phyloP scores from a whole-genome alignment of 1,140 invertebrate genomes.

The Dreissena polymorpha region DNA sequence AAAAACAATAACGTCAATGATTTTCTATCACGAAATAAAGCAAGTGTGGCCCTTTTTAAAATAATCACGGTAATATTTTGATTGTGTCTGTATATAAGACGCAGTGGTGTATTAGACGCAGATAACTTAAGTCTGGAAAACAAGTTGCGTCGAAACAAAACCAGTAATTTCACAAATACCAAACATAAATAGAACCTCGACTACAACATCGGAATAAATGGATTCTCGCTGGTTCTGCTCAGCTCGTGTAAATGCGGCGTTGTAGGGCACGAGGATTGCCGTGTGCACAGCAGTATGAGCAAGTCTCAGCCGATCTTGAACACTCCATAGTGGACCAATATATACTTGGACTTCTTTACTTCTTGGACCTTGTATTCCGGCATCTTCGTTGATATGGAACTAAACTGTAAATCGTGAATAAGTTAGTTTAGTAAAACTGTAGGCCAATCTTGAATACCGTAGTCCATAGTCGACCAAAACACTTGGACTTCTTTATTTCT shows the following conservation, averaged over 20 bases:
- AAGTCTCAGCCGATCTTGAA: slow-evolving; percentile 80
- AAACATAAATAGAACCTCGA: slow-evolving; percentile 96
- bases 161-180: slow-evolving; percentile 89
- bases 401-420: slow-evolving; percentile 72
- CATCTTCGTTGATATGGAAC: slow-evolving; percentile 92
- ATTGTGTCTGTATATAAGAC: no score
- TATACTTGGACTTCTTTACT: slow-evolving; percentile 94
- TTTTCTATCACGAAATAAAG: no score
- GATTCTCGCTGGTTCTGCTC: slow-evolving; percentile 79
- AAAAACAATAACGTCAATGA: no score
- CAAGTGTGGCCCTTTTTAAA: no score
- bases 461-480: slow-evolving; percentile 82
- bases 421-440: no score
- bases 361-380: slow-evolving; percentile 95
- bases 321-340: slow-evolving; percentile 82
- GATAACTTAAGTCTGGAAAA: no score
- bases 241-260: slow-evolving; percentile 75
- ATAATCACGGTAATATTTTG: no score
- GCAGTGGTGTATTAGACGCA: no score
- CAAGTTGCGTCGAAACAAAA: no score
- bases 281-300: slow-evolving; percentile 78
- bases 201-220: slow-evolving; percentile 95
- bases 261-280: slow-evolving; percentile 79
- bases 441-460: slow-evolving; percentile 79
- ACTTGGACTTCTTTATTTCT: slow-evolving; percentile 94